These are phyloP conservation scores for Eriosoma lanigerum DNA, from an alignment of 1,140 invertebrate species.

Conservation along the genomic window DNA sequence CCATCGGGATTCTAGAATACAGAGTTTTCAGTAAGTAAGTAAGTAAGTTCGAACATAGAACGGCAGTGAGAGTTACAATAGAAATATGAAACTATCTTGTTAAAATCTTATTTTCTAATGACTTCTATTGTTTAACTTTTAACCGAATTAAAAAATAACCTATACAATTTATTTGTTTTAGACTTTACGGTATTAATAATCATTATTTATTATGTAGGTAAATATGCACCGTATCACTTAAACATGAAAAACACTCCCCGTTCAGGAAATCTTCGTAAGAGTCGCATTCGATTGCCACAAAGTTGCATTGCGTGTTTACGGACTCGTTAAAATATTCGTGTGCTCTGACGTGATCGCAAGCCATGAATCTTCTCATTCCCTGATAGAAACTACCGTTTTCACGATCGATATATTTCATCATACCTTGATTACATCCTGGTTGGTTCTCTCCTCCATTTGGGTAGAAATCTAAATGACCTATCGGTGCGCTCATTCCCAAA, in stretches of 20 bases:
- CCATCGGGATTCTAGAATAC: slow-evolving; percentile 55
- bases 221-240: slow-evolving; percentile 55
- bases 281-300: slow-evolving; percentile 73
- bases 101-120: no score
- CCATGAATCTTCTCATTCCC: slow-evolving; percentile 72
- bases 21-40: background rate
- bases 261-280: slow-evolving; percentile 75
- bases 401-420: slow-evolving; percentile 68
- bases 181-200: background rate
- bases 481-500: slow-evolving; percentile 74
- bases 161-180: no score
- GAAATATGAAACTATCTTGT: background rate
- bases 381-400: slow-evolving; percentile 67
- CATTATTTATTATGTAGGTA: background rate
- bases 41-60: background rate
- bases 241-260: slow-evolving; percentile 75
- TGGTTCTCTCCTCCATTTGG: slow-evolving; percentile 84
- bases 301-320: slow-evolving; percentile 73
- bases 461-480: slow-evolving; percentile 87
- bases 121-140: no score
- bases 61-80: no score
- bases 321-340: slow-evolving; percentile 85
- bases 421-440: slow-evolving; percentile 77
- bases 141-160: no score
- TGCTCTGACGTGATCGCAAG: slow-evolving; percentile 83